Evolutionary conservation across 2,113 vertebrate genomes (phyloP).

Genomic region (Cyprichromis sp.): DNA sequence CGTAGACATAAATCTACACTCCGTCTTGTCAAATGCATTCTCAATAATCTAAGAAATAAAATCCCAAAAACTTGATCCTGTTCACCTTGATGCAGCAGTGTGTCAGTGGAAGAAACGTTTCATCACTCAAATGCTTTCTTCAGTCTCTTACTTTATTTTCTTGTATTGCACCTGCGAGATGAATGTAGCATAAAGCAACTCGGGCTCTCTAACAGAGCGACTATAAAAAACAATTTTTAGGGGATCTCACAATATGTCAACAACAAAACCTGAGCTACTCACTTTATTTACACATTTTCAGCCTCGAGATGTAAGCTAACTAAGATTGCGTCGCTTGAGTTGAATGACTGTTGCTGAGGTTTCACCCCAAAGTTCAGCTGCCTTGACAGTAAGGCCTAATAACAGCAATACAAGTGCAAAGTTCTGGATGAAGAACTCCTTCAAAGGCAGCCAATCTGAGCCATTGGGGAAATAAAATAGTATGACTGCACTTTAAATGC

Average conservation of each 20-base stretch:
- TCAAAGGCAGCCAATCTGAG: fast-evolving
- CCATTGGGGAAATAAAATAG: not conserved
- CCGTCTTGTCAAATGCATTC: not conserved
- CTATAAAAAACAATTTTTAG: not conserved
- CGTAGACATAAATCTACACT: not conserved
- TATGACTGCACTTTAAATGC: not conserved
- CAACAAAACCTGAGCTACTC: not conserved
- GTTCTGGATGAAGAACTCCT: not conserved
- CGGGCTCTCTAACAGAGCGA: not conserved
- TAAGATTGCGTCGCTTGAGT: not conserved
- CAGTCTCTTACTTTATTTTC: not conserved
- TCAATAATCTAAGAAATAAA: not conserved
- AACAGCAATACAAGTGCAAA: not conserved
- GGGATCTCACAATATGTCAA: not conserved
- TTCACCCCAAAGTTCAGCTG: not conserved
- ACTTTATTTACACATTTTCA: not conserved
- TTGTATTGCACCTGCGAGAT: not conserved
- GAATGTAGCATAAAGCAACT: not conserved
- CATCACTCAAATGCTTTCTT: not conserved
- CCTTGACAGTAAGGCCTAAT: not conserved
- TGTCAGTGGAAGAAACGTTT: not conserved
- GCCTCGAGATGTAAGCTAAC: not conserved
- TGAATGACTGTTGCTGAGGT: not conserved
- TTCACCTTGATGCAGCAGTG: not conserved
- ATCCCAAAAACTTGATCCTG: not conserved